Conservation (phyloP, 2,113 vertebrate species). For the Nansenia antarctica region DNA sequence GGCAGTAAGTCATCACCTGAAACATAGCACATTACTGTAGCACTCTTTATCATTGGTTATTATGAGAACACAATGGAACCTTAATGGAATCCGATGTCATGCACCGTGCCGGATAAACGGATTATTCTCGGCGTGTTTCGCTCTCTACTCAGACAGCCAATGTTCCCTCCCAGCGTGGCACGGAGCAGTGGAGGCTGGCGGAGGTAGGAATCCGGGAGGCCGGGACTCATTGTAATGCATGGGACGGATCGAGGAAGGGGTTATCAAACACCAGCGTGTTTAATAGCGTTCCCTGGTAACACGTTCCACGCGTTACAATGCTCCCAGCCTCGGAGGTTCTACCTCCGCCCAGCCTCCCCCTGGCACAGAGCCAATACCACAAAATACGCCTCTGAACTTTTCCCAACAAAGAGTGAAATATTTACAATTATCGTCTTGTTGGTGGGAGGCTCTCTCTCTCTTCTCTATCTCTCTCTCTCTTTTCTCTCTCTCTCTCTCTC, state of each 20-base stretch:
- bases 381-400: too few relatives aligned
- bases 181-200: too few relatives aligned
- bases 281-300: too few relatives aligned
- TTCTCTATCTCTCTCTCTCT: constrained; percentile 9
- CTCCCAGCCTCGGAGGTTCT: too few relatives aligned
- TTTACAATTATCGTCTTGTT: constrained; percentile 23
- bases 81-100: constrained; percentile 53
- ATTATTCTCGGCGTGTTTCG: constrained; percentile 44
- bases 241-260: too few relatives aligned
- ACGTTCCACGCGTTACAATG: too few relatives aligned
- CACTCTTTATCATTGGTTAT: constrained; percentile 36
- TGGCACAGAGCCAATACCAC: constrained; percentile 26
- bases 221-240: too few relatives aligned
- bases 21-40: neutral
- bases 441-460: constrained; percentile 8
- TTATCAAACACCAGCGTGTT: too few relatives aligned
- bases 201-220: too few relatives aligned
- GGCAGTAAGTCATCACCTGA: neutral
- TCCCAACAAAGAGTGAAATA: constrained; percentile 32
- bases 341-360: too few relatives aligned
- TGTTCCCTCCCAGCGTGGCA: constrained; percentile 16
- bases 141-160: constrained; percentile 27
- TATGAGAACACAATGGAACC: constrained; percentile 36
- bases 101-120: constrained; percentile 36
- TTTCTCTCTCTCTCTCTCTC: constrained; percentile 20